These are phyloP conservation scores for Oreonectes daqikongensis DNA, from an alignment of 2,797 vertebrate genomes.

Conservation along the genomic window DNA sequence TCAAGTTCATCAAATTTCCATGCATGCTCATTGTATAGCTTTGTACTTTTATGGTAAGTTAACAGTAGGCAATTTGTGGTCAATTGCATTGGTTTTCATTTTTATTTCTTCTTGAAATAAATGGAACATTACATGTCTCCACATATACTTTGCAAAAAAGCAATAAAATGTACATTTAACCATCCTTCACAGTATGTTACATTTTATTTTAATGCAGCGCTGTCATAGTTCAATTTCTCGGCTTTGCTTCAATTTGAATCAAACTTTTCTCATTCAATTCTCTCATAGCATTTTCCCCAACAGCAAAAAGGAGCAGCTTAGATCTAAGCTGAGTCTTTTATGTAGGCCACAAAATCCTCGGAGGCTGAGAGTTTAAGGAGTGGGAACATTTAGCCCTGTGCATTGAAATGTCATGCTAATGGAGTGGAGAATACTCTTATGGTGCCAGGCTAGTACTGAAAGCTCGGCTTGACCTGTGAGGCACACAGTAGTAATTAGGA, in stretches of 20 bases:
- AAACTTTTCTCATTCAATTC: conserved; percentile 52
- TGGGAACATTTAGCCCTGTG: conserved; percentile 66
- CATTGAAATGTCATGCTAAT: conserved; percentile 55
- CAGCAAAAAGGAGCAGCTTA: conserved; percentile 54
- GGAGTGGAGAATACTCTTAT: conserved; percentile 54
- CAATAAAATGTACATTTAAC: neutral
- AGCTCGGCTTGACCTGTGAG: conserved; percentile 58
- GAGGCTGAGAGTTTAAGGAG: conserved; percentile 75
- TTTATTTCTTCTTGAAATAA: neutral
- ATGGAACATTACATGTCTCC: neutral
- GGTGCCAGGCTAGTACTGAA: conserved; percentile 50
- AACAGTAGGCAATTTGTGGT: neutral
- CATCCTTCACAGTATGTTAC: neutral
- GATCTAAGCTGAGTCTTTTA: conserved; percentile 80
- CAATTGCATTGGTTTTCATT: neutral
- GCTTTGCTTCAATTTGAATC: conserved; percentile 44
- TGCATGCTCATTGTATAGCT: neutral
- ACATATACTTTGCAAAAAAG: neutral
- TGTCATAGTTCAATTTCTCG: conserved; percentile 4
- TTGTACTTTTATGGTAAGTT: neutral
- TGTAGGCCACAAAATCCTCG: conserved; percentile 82
- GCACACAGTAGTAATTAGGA: conserved; percentile 60
- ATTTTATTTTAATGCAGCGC: conserved; percentile 22
- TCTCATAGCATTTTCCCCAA: conserved; percentile 66
- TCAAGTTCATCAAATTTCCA: neutral